Evolutionary conservation across 64 coral and sea anemone genomes (phyloP), one percentile per base, ranked within the genome.

Genomic region (Stichodactyla helianthus): DNA sequence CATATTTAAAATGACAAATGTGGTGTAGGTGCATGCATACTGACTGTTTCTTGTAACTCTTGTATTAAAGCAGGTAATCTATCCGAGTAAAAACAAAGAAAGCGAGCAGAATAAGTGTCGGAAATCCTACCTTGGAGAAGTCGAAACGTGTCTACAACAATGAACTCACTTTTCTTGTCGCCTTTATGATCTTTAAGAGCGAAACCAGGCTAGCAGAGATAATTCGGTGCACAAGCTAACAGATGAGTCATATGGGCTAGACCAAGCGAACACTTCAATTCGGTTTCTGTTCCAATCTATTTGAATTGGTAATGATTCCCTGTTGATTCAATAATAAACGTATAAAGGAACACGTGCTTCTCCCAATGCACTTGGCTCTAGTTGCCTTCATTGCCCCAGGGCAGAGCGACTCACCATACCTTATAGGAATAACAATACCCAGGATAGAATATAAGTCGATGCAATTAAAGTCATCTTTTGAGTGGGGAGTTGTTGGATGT

Each of bases 401-500:
- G 31, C 31, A 35, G 31, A 35, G 31, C 31, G 31, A 35, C 31
- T 0, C 31, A 35, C 31, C 31, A 35, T 35, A 35, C 31, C 31
- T 35, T 35, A 35, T 35, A 35, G 0, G 31, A 35, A 35, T 2
- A 35, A 2, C 31, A 35, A 35, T 35, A 35, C 31, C 31, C 31
- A 35, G 31, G 31, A 35, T 2, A 35, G 31, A 35, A 35, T 35
- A 35, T 35, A 35, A 35, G 0, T 35, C 31, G 10, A 79, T 31
- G 50, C n/a, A n/a, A n/a, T n/a, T 79, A 10, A 79, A 79, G 50
- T 79, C 76, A 79, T 79, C 28, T 50, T 52, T 79, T 50, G 50
- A 52, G 76, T 27, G 76, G 76, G 76, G 76, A 25, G 28, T 27
- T 51, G 31, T 79, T 27, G 76, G 76, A 25, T 50, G 28, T 19